Percentiles rank a stretch among this genome's conserved stretches.
Conservation (phyloP, 2,113 vertebrate genomes). For the Trogon melanurus region DNA sequence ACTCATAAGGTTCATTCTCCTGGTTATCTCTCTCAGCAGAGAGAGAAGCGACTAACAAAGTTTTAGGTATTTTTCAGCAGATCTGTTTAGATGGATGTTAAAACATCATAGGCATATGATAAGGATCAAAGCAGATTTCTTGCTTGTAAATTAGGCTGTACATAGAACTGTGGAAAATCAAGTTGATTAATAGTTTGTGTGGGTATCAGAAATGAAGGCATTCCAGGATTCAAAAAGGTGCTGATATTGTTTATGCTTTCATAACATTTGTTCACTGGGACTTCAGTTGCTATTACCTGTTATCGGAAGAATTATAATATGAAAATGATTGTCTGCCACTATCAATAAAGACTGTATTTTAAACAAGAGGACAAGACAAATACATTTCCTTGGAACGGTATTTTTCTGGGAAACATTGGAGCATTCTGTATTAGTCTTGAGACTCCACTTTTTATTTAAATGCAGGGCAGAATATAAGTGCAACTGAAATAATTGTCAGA, state of each 20-base stretch:
- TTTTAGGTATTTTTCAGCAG: neutral
- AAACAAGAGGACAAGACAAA: neutral
- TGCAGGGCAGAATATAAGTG: neutral
- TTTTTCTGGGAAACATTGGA: neutral
- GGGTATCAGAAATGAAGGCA: neutral
- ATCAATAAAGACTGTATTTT: neutral
- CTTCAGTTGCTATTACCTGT: neutral
- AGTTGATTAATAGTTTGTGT: neutral
- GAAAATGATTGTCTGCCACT: neutral
- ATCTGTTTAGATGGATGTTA: neutral
- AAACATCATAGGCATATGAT: neutral
- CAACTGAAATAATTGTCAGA: slow-evolving; percentile 5
- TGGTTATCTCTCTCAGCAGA: neutral
- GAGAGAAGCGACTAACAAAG: neutral
- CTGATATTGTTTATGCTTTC: neutral
- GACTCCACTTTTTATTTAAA: slow-evolving; percentile 12
- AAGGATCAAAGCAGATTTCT: neutral
- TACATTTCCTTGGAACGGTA: neutral
- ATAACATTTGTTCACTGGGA: neutral
- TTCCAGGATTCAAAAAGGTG: neutral
- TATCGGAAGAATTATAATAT: neutral
- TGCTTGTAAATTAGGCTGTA: neutral
- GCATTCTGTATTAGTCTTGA: neutral
- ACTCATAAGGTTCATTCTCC: neutral
- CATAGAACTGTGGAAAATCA: neutral